These are phyloP conservation scores for Clarias magur DNA, from an alignment of 2,113 vertebrate genomes.

Conservation along the genomic window DNA sequence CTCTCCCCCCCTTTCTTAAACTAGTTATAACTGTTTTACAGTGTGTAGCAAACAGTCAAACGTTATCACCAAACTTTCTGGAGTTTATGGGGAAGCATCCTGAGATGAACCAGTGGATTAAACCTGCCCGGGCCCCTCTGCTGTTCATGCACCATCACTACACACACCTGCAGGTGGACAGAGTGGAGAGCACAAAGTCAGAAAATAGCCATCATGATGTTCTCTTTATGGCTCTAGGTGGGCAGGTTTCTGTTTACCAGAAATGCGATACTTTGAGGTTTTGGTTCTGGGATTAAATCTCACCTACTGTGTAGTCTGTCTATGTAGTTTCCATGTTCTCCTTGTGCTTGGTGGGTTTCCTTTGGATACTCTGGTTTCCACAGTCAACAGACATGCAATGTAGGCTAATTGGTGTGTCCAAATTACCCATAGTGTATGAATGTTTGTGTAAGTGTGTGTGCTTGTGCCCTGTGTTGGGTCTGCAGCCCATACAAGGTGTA, in stretches of 20 bases:
- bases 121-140: conserved; percentile 52
- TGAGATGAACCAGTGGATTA: conserved; percentile 59
- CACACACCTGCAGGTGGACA: conserved; percentile 62
- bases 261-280: not conserved
- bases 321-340: no score
- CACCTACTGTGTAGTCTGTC: no score
- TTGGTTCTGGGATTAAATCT: no score
- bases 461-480: no score
- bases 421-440: no score
- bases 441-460: no score
- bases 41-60: conserved; percentile 57
- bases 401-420: no score
- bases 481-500: no score
- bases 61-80: rapidly evolving
- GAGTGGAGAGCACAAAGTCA: not conserved
- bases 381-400: no score
- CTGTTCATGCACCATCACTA: conserved; percentile 62
- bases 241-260: conserved; percentile 35
- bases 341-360: no score
- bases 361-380: no score
- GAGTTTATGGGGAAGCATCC: conserved; percentile 22
- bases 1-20: not conserved
- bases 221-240: conserved; percentile 67
- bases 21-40: conserved; percentile 37
- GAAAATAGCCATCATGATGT: not conserved